Evolutionary conservation across 2,797 vertebrate genomes (phyloP).

Genomic region (Phrynocephalus forsythii): DNA sequence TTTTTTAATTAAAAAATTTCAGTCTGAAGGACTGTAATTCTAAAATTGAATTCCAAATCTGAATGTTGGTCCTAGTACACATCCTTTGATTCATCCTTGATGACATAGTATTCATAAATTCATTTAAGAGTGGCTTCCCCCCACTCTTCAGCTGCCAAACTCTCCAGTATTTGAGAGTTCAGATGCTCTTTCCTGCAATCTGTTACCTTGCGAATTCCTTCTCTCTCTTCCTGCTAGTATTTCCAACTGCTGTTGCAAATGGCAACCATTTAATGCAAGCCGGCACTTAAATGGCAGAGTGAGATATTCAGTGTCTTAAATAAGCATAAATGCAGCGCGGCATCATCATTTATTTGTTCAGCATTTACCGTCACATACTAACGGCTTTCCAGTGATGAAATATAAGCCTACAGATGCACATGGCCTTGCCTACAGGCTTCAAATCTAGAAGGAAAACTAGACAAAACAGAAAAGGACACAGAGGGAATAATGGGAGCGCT

Average conservation of each 20-base stretch:
- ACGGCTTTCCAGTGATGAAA: constrained; percentile 5
- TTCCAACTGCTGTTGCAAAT: neutral
- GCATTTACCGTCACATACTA: neutral
- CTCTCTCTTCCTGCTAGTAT: neutral
- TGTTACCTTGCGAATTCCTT: neutral
- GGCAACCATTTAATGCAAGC: neutral
- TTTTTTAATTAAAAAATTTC: no score
- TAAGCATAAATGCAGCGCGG: neutral
- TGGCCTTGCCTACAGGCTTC: constrained; percentile 7
- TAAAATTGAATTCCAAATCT: no score
- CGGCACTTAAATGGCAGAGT: neutral
- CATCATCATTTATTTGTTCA: neutral
- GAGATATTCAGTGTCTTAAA: neutral
- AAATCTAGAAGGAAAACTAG: neutral
- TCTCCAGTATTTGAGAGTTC: neutral
- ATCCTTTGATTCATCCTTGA: no score
- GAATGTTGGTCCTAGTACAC: no score
- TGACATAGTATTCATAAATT: no score
- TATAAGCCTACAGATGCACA: constrained; percentile 2
- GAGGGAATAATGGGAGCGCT: neutral
- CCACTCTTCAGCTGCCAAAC: neutral
- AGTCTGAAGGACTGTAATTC: no score
- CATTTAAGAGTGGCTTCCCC: no score
- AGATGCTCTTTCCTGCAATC: neutral
- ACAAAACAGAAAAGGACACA: neutral